Evolutionary conservation across 2,797 vertebrate genomes (phyloP).

Genomic region (Hyperoplus immaculatus): DNA sequence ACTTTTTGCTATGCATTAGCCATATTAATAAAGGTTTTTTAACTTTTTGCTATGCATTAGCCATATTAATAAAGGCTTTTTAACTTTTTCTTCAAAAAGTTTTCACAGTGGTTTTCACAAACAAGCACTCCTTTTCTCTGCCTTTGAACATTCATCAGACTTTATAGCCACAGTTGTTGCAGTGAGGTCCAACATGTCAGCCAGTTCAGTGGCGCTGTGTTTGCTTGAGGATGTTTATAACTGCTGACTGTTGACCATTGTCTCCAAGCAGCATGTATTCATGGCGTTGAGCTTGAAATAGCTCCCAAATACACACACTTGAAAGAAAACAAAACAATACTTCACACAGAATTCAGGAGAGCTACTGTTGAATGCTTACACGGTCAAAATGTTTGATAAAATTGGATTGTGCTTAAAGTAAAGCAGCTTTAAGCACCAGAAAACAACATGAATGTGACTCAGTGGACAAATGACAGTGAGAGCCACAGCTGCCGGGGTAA

Average conservation of each 20-base stretch:
- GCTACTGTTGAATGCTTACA: not conserved
- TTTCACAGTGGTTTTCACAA: too few relatives aligned
- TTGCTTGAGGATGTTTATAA: slow-evolving; percentile 27
- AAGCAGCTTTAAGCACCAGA: too few relatives aligned
- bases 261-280: slow-evolving; percentile 4
- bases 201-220: not conserved
- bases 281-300: not conserved
- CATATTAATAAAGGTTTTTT: too few relatives aligned
- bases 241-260: slow-evolving; percentile 26
- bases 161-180: not conserved
- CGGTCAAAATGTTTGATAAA: not conserved
- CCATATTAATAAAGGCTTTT: too few relatives aligned
- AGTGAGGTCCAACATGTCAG: slow-evolving; percentile 13
- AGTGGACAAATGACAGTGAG: not conserved
- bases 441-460: too few relatives aligned
- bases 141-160: not conserved
- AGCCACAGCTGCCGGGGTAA: not conserved
- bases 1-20: too few relatives aligned
- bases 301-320: not conserved
- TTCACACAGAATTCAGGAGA: not conserved
- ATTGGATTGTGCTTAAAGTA: not conserved
- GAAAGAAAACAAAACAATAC: not conserved
- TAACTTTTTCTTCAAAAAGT: too few relatives aligned
- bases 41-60: too few relatives aligned
- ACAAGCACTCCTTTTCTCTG: too few relatives aligned